Conservation (phyloP, 2,113 vertebrate species). For the Grallaria varia region DNA sequence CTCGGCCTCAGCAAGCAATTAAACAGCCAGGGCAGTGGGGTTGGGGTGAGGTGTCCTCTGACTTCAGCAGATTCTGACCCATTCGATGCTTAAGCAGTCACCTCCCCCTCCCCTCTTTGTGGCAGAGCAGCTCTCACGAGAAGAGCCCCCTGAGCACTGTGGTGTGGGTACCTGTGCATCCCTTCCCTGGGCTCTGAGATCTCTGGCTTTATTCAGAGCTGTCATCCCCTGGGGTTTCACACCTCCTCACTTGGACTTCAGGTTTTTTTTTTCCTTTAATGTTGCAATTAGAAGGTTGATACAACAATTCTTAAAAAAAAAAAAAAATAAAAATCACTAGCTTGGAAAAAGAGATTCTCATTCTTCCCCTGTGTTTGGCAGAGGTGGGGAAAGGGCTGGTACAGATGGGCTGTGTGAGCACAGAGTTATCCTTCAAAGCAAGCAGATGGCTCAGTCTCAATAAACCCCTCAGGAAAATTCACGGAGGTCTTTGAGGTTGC, state of each 20-base stretch:
- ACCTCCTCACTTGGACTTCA: neutral
- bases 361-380: neutral
- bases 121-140: neutral
- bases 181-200: neutral
- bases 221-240: neutral
- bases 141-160: rapidly evolving
- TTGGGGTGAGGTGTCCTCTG: neutral
- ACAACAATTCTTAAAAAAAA: neutral
- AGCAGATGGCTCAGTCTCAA: neutral
- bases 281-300: neutral
- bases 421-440: neutral
- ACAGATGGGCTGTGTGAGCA: neutral
- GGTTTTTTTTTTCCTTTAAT: neutral
- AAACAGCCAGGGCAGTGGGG: neutral
- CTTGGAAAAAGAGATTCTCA: neutral
- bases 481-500: neutral
- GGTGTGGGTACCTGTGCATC: neutral
- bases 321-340: neutral
- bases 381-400: neutral
- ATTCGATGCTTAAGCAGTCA: neutral
- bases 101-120: neutral
- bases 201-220: neutral
- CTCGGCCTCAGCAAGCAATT: neutral
- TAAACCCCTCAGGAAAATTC: neutral
- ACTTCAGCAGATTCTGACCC: neutral